Evolutionary conservation across 1,140 invertebrate genomes (phyloP), one percentile per base, ranked within the genome.

Genomic region (Tetraneura akinire): DNA sequence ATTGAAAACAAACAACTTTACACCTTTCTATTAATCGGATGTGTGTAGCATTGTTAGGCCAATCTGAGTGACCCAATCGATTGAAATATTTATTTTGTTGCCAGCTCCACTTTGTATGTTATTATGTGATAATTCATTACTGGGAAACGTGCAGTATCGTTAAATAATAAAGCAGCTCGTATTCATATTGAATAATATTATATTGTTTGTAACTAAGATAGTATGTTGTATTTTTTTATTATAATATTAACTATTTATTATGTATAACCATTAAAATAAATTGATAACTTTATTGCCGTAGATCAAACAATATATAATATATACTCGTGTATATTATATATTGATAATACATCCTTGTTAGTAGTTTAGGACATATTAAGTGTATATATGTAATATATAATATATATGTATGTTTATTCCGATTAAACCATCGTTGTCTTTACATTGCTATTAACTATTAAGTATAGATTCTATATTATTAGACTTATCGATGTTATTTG

Each of bases 401-500:
- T 45, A 23, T 68, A 68, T 68, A 16, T 21, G 16, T 21, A 47
- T 26, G 21, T 68, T 68, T 37, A 37, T 37, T 37, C n/a, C n/a
- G n/a, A n/a, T n/a, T n/a, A n/a, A n/a, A n/a, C n/a, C n/a, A n/a
- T n/a, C n/a, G n/a, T n/a, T n/a, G n/a, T n/a, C n/a, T n/a, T n/a
- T n/a, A n/a, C n/a, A n/a, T n/a, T n/a, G n/a, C n/a, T n/a, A n/a
- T n/a, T n/a, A n/a, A n/a, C n/a, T n/a, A n/a, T n/a, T n/a, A n/a
- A n/a, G n/a, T n/a, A n/a, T n/a, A n/a, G n/a, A n/a, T n/a, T n/a
- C n/a, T n/a, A n/a, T n/a, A n/a, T n/a, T n/a, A n/a, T n/a, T n/a
- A n/a, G n/a, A n/a, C n/a, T n/a, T n/a, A n/a, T n/a, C n/a, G 64
- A 23, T 68, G 37, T 68, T 47, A 68, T 68, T 47, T 68, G 26